Base-by-base conservation (phyloP, 2,888 invertebrate species). In the Cerceris ruficornis region DNA sequence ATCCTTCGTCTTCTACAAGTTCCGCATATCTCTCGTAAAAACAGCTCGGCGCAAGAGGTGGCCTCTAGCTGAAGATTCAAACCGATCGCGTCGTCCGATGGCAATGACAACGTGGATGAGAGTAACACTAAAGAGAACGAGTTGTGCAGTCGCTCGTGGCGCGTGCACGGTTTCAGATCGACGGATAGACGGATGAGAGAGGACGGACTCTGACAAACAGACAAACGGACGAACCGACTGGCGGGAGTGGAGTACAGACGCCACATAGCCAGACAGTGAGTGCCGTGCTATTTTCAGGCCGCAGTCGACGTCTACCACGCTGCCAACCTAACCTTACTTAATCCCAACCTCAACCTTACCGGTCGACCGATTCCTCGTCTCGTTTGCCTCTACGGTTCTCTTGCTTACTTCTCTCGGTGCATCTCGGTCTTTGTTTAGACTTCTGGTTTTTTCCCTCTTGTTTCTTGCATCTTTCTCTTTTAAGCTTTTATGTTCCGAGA, bases 231-330 rank as follows among this genome's bases (percentile, higher is more conserved):
- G 66, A 67, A 81, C 60, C 62, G 72, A 61, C 62, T 69, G 81
- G 76, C 75, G 81, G 62, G 86, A 81, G 82, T 80, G 84, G 86
- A 70, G 85, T 84, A 88, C 82, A 87, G 89, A 87, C 86, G 86
- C 85, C 90, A 88, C 89, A 91, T 91, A 89, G 90, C 90, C 90
- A 91, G 91, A 91, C 91, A 90, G 91, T 91, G 91, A 91, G 90
- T 87, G 85, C 88, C 81, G 81, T 81, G 88, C 91, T 90, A 91
- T 91, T 91, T 91, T 90, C 86, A 90, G 90, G 82, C 85, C 76
- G 75, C 72, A 74, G 75, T 81, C 71, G 75, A 80, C 71, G 82
- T 75, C 86, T 80, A 86, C 84, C 83, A 61, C 82, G 82, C 60
- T 77, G 73, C 64, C 82, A 77, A 75, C 84, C 83, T 82, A 84